phyloP scores from a whole-genome alignment of 2,113 vertebrate species.

The Scomber japonicus region DNA sequence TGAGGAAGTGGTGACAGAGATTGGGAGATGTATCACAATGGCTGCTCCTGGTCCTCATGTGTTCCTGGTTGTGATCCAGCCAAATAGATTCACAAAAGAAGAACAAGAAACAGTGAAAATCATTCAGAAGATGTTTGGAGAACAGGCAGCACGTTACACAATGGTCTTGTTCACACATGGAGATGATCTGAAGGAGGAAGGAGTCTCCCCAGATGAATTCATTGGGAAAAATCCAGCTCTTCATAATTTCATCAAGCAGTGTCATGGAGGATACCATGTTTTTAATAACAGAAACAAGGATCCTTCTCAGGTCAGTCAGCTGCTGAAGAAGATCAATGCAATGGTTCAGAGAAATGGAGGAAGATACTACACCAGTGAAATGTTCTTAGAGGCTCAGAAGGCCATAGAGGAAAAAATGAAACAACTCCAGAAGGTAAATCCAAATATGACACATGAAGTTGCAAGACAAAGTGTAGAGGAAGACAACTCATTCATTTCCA shows the following conservation, averaged over 20 bases:
- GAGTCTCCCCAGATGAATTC: not conserved
- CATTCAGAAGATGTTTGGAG: not conserved
- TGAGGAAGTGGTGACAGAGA: too few relatives aligned
- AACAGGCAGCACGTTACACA: not conserved
- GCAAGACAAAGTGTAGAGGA: too few relatives aligned
- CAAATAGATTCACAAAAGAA: not conserved
- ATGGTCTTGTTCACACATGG: constrained; percentile 24
- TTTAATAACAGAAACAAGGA: constrained; percentile 11
- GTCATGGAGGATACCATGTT: constrained; percentile 19
- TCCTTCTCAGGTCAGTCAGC: not conserved
- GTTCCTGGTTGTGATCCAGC: too few relatives aligned
- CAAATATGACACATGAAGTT: too few relatives aligned
- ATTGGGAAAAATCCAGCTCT: not conserved
- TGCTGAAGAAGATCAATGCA: not conserved
- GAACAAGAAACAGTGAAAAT: not conserved
- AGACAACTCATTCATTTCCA: too few relatives aligned
- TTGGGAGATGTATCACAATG: too few relatives aligned
- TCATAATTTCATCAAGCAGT: not conserved
- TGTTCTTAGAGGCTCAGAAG: too few relatives aligned
- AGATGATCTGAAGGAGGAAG: not conserved
- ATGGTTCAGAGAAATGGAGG: constrained; percentile 17
- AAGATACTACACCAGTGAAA: not conserved
- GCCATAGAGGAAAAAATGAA: too few relatives aligned
- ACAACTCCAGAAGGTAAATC: too few relatives aligned
- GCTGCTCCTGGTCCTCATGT: too few relatives aligned